Conservation (phyloP, 2,113 vertebrate genomes). For the Bostrychus sinensis region DNA sequence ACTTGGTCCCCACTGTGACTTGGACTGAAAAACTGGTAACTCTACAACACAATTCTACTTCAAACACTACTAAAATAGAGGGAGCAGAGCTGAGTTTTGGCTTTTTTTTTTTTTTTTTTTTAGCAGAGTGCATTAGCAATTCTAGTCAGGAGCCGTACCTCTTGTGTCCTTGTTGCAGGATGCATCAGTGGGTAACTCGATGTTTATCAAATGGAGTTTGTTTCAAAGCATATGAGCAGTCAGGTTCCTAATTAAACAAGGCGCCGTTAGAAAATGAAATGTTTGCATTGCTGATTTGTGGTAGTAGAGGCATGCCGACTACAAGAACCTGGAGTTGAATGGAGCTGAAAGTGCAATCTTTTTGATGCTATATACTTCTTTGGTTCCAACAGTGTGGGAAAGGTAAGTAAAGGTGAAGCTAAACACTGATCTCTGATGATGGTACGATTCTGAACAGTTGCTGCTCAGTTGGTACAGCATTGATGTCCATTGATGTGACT, state of each 20-base stretch:
- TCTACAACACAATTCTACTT: too few relatives aligned
- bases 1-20: too few relatives aligned
- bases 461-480: too few relatives aligned
- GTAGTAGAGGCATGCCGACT: slow-evolving; percentile 15
- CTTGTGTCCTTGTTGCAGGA: slow-evolving; percentile 38
- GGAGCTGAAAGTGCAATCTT: neutral
- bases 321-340: slow-evolving; percentile 16
- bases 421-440: too few relatives aligned
- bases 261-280: slow-evolving; percentile 33
- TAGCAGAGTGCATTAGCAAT: slow-evolving; percentile 23
- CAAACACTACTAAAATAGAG: slow-evolving; percentile 28
- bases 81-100: neutral
- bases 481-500: too few relatives aligned
- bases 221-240: slow-evolving; percentile 42
- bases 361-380: neutral
- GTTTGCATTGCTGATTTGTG: slow-evolving; percentile 34
- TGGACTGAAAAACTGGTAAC: too few relatives aligned
- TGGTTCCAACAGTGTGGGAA: too few relatives aligned
- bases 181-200: slow-evolving; percentile 33
- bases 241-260: slow-evolving; percentile 49
- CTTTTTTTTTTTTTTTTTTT: slow-evolving; percentile 1
- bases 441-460: too few relatives aligned
- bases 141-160: slow-evolving; percentile 31
- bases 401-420: too few relatives aligned
- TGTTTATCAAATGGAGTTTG: slow-evolving; percentile 54